These are phyloP conservation scores for Pterobdella sp. DNA, from an alignment of 2,888 invertebrate species.

Conservation along the genomic window DNA sequence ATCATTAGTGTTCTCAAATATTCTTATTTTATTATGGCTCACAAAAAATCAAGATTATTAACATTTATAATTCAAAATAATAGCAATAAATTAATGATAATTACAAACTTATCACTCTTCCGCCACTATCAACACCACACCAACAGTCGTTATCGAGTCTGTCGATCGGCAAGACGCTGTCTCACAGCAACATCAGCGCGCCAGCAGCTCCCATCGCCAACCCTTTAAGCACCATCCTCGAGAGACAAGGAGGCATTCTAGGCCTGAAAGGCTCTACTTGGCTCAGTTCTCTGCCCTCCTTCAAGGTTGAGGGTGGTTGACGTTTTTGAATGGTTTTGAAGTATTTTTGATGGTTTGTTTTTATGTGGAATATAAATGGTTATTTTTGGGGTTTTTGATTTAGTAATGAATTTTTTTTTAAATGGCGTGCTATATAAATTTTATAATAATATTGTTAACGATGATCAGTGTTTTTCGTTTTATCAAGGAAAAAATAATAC, in stretches of 20 bases:
- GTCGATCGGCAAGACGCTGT: background rate
- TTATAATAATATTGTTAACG: too few species aligned
- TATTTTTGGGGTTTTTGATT: too few species aligned
- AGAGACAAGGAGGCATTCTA: slow-evolving; percentile 5
- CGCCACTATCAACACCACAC: background rate
- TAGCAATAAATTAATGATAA: too few species aligned
- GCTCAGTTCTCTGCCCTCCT: slow-evolving; percentile 24
- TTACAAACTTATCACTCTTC: background rate
- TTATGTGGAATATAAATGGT: too few species aligned
- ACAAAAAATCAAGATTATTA: background rate
- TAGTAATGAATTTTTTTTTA: too few species aligned
- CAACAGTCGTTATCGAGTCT: background rate
- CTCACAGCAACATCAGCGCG: background rate
- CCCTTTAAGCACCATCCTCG: slow-evolving; percentile 12
- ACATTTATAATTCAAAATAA: too few species aligned
- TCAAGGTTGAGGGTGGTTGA: slow-evolving; percentile 17
- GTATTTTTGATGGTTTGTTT: too few species aligned
- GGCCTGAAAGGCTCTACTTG: background rate
- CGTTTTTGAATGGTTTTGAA: too few species aligned
- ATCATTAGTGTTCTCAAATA: too few species aligned
- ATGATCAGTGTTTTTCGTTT: too few species aligned
- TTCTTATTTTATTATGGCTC: background rate
- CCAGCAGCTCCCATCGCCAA: background rate
- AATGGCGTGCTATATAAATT: too few species aligned
- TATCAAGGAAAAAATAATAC: too few species aligned